Conservation (phyloP, 2,113 vertebrate genomes). For the Fregata magnificens region DNA sequence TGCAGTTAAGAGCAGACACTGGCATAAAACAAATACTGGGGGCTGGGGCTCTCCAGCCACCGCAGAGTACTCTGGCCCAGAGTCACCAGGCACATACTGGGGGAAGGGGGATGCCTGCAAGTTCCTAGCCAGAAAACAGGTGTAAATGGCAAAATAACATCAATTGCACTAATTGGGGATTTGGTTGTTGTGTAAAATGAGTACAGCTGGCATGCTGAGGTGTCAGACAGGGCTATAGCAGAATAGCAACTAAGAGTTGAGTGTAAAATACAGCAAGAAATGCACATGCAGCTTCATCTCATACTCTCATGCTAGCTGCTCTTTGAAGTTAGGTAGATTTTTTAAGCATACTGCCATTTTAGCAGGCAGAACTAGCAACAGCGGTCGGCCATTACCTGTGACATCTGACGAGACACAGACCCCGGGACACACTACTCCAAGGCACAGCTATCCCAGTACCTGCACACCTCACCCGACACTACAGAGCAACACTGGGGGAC, state of each 20-base stretch:
- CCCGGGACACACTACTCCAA: not conserved
- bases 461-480: not conserved
- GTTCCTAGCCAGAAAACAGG: not conserved
- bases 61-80: rapidly evolving
- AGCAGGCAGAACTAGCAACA: not conserved
- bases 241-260: not conserved
- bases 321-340: not conserved
- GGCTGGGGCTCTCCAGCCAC: not conserved
- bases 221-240: slow-evolving; percentile 12
- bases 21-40: not conserved
- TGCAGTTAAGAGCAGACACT: not conserved
- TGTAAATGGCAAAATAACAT: not conserved
- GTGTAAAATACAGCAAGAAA: not conserved
- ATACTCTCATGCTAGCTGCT: not conserved
- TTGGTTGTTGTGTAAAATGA: not conserved
- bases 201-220: slow-evolving; percentile 18
- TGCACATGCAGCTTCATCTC: not conserved
- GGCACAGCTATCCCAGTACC: too few relatives aligned
- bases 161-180: not conserved
- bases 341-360: not conserved
- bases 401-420: not conserved
- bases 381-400: not conserved
- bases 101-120: not conserved
- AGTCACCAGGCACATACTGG: not conserved
- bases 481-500: not conserved